Evolutionary conservation across 2,113 vertebrate species (phyloP), one percentile per base, ranked within the genome.

Genomic region (Bagarius yarrelli): DNA sequence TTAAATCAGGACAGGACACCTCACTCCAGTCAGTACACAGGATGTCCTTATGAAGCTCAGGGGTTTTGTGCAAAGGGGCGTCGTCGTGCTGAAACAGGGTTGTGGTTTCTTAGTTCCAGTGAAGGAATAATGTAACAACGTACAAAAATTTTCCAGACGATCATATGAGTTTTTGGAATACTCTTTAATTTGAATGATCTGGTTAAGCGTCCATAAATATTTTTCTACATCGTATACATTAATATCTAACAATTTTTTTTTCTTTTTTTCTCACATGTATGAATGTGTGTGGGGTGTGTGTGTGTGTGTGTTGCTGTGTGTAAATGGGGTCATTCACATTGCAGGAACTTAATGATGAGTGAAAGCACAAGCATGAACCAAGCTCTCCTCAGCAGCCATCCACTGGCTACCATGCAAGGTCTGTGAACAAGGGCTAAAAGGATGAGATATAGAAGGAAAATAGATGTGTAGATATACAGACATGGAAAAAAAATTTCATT

Each of bases 371-470:
- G 94, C 91, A 94, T 95, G 91, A 96, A 93, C 93, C 93, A 94
- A 87, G 93, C 94, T 83, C 93, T 97, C 84, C 93, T 96, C 89
- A 91, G 94, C 88, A 94, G 90, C 92, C 95, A 94, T 90, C 93
- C 94, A 84, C 90, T 97, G 94, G 95, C 95, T 88, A 96, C 95
- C 88, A 96, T 97, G 91, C 95, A 97, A 96, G 95, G 95, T 97
- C 90, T 91, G 95, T 94, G 90, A 83, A 73, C 5, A 60, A 83
- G 75, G 21, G 50, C 81, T 12, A 12, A 74, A 67, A 55, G 13
- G 8, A 21, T 13, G 16, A 6, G 53, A 75, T 25, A 25, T 1
- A 27, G 50, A 34, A 64, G 50, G 13, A 50, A 71, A 23, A 55
- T 25, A 53, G 21, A 74, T 61, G 47, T 27, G 52, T 55, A 3